phyloP scores from a whole-genome alignment of 2,888 invertebrate genomes.

The Acleris emargana region DNA sequence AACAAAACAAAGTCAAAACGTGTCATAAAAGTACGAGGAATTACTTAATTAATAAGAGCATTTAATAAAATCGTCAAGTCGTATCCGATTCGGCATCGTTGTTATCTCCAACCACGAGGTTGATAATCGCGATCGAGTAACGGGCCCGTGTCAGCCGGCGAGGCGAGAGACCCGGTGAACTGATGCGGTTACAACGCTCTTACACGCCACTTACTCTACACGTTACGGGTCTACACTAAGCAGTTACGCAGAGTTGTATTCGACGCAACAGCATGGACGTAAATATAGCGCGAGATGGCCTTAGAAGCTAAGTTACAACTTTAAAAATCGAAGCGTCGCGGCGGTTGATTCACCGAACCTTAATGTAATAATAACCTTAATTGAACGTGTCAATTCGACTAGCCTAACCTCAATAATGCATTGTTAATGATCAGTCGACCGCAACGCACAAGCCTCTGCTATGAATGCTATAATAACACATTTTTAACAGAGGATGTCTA shows the following conservation, averaged over 20 bases:
- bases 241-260: background rate
- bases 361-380: slow-evolving; percentile 23
- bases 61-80: slow-evolving; percentile 7
- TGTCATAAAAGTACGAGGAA: background rate
- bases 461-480: slow-evolving; percentile 25
- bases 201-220: slow-evolving; percentile 1
- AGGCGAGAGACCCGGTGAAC: slow-evolving; percentile 57
- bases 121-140: slow-evolving; percentile 60
- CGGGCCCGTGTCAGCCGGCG: slow-evolving; percentile 62
- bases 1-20: background rate
- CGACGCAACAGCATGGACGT: slow-evolving; percentile 7
- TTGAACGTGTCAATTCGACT: slow-evolving; percentile 8
- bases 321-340: slow-evolving; percentile 1
- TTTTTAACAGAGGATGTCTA: slow-evolving; percentile 33
- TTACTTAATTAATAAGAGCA: slow-evolving; percentile 9
- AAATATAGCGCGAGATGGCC: background rate
- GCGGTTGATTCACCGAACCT: slow-evolving; percentile 21
- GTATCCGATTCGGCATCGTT: slow-evolving; percentile 37
- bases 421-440: slow-evolving; percentile 15
- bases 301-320: no score
- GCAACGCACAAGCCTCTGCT: background rate
- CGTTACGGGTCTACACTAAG: no score
- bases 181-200: slow-evolving; percentile 58
- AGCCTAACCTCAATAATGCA: slow-evolving; percentile 8
- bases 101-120: slow-evolving; percentile 43